phyloP scores from a whole-genome alignment of 2,888 invertebrate species.

The Halictus quadricinctus region DNA sequence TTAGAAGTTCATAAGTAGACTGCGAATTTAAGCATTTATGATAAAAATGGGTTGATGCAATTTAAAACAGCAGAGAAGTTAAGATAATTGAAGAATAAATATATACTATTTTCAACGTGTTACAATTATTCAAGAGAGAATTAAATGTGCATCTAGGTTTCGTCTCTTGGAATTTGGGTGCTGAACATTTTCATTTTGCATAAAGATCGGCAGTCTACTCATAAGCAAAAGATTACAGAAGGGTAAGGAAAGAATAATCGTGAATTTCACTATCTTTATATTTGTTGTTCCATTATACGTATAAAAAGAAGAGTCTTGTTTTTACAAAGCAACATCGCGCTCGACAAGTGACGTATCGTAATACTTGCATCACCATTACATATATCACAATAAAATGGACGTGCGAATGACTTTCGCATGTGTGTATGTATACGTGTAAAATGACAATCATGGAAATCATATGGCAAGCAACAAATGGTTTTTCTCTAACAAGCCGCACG shows the following conservation, averaged over 20 bases:
- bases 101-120: too few relatives aligned
- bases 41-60: too few relatives aligned
- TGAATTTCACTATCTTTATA: slow-evolving; percentile 50
- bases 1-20: too few relatives aligned
- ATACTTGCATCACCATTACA: slow-evolving; percentile 49
- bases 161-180: too few relatives aligned
- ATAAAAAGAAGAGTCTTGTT: slow-evolving; percentile 69
- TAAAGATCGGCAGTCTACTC: background rate
- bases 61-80: too few relatives aligned
- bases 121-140: too few relatives aligned
- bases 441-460: slow-evolving; percentile 55
- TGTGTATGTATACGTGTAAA: slow-evolving; percentile 60
- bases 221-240: background rate
- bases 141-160: too few relatives aligned
- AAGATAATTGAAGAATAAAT: too few relatives aligned
- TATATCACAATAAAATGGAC: slow-evolving; percentile 75
- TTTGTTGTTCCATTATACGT: slow-evolving; percentile 61
- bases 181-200: too few relatives aligned
- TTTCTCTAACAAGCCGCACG: slow-evolving; percentile 38
- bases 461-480: slow-evolving; percentile 57
- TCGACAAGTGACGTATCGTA: slow-evolving; percentile 54
- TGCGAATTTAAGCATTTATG: too few relatives aligned
- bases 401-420: slow-evolving; percentile 63
- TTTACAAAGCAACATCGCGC: slow-evolving; percentile 58
- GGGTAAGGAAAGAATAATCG: background rate